Conservation (phyloP, 2,888 invertebrate genomes). For the Temnothorax ravouxi region DNA sequence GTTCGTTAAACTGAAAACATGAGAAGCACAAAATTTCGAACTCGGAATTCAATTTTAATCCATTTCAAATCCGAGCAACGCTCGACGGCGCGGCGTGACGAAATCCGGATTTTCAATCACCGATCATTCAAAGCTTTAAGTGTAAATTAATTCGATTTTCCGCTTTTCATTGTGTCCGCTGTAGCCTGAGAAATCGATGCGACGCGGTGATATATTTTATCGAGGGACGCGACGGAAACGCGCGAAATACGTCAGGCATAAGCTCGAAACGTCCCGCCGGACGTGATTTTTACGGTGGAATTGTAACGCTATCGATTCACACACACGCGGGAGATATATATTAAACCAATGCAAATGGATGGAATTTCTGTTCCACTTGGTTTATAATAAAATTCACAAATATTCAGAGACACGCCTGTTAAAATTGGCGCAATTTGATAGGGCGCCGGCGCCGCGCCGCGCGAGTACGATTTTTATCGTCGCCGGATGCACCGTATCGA, state of each 20-base stretch:
- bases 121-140: slow-evolving; percentile 49
- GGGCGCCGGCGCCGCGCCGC: neutral
- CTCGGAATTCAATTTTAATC: slow-evolving; percentile 45
- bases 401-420: slow-evolving; percentile 29
- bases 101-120: slow-evolving; percentile 46
- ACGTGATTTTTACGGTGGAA: slow-evolving; percentile 47
- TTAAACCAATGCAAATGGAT: slow-evolving; percentile 7
- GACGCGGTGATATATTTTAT: slow-evolving; percentile 47
- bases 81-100: slow-evolving; percentile 15
- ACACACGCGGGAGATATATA: neutral
- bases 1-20: slow-evolving; percentile 15
- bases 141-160: slow-evolving; percentile 56
- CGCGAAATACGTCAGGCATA: slow-evolving; percentile 51
- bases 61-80: slow-evolving; percentile 25
- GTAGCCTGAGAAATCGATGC: slow-evolving; percentile 44
- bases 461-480: slow-evolving; percentile 28
- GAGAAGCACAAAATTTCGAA: slow-evolving; percentile 6
- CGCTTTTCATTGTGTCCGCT: slow-evolving; percentile 50
- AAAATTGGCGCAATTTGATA: slow-evolving; percentile 24
- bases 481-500: slow-evolving; percentile 12
- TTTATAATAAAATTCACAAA: slow-evolving; percentile 41
- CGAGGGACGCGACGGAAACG: slow-evolving; percentile 24
- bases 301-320: slow-evolving; percentile 37
- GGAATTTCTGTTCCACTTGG: neutral
- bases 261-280: slow-evolving; percentile 41